These are phyloP conservation scores for Sandelia bainsii DNA, from an alignment of 2,797 vertebrate species.

Conservation along the genomic window DNA sequence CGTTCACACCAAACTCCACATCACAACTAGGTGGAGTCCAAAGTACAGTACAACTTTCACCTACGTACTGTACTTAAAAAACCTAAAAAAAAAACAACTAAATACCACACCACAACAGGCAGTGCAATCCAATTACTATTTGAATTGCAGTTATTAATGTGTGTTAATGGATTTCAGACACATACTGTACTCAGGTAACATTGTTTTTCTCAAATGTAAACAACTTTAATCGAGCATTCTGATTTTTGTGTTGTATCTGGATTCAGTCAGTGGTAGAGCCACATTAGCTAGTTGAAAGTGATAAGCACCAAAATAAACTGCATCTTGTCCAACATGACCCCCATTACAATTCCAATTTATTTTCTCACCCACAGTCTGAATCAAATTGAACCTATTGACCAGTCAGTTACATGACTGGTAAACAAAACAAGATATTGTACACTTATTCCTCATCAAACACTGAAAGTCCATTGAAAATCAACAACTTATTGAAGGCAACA, in stretches of 20 bases:
- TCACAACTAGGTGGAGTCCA: not conserved
- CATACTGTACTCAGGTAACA: not conserved
- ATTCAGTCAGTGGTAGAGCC: conserved; percentile 13
- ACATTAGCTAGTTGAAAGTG: conserved; percentile 44
- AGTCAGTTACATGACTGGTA: conserved; percentile 58
- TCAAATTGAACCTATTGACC: conserved; percentile 74
- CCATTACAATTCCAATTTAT: conserved; percentile 74
- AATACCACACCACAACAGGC: conserved; percentile 1
- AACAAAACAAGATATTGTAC: conserved; percentile 73
- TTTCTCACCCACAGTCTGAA: conserved; percentile 68
- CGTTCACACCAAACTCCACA: too few relatives aligned
- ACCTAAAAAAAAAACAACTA: too few relatives aligned
- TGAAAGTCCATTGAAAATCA: conserved; percentile 72
- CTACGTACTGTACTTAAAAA: too few relatives aligned
- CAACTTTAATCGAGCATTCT: conserved; percentile 20
- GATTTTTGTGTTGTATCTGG: conserved; percentile 20
- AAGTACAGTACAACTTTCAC: too few relatives aligned
- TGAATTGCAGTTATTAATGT: conserved; percentile 5
- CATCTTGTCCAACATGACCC: conserved; percentile 64
- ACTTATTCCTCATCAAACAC: conserved; percentile 68
- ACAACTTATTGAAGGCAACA: conserved; percentile 67
- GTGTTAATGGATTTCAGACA: conserved; percentile 18
- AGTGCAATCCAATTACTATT: not conserved
- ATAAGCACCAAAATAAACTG: conserved; percentile 54
- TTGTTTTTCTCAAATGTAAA: conserved; percentile 26